Conservation (phyloP, 2,888 invertebrate species). For the Mayetiola destructor region DNA sequence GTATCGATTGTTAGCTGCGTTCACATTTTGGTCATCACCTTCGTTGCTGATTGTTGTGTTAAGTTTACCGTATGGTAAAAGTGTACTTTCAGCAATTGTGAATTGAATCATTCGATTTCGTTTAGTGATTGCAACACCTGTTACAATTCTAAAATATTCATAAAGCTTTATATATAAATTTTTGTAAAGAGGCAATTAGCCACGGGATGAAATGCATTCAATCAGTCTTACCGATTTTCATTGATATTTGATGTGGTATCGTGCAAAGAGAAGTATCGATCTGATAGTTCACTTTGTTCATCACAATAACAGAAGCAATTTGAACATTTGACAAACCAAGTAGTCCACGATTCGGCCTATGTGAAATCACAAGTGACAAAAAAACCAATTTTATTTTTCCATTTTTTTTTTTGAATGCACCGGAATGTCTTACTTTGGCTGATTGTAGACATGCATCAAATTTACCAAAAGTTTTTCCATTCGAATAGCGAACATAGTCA, state of each 20-base stretch:
- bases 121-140: slow-evolving; percentile 54
- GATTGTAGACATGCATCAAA: not conserved
- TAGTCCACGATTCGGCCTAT: not conserved
- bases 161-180: not conserved
- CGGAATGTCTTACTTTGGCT: not conserved
- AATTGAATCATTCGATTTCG: slow-evolving; percentile 55
- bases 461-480: slow-evolving; percentile 19
- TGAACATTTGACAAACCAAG: slow-evolving; percentile 37
- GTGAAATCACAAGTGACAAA: no score
- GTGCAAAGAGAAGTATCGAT: slow-evolving; percentile 38
- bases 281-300: slow-evolving; percentile 30
- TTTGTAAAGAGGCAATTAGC: not conserved
- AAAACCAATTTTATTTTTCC: not conserved
- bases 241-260: slow-evolving; percentile 2
- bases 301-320: slow-evolving; percentile 44
- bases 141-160: slow-evolving; percentile 44
- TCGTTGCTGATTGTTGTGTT: not conserved
- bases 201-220: not conserved
- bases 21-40: not conserved
- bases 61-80: slow-evolving; percentile 45
- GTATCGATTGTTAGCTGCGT: slow-evolving; percentile 2
- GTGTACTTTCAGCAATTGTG: slow-evolving; percentile 51
- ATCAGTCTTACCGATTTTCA: slow-evolving; percentile 1
- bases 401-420: not conserved
- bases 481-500: not conserved